Evolutionary conservation across 2,113 vertebrate genomes (phyloP), one percentile per base, ranked within the genome.

Genomic region (Plestiodon gilberti): DNA sequence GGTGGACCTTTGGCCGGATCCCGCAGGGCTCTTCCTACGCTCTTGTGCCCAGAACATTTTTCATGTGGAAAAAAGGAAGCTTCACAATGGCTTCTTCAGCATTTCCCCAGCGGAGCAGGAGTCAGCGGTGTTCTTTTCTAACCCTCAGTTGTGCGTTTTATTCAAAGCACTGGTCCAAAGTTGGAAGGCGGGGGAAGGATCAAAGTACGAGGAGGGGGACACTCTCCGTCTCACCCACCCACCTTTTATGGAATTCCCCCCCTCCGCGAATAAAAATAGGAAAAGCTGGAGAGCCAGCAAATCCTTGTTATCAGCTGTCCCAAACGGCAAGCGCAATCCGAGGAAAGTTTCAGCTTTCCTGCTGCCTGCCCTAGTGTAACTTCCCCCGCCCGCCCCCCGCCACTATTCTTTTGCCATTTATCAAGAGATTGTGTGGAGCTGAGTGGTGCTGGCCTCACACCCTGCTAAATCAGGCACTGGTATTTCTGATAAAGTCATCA

Each of bases 401-500:
- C 96, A 94, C 93, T 95, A 28, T 95, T 97, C 96, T 97, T 97
- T 96, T 95, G 94, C 95, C 97, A 98, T 98, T 98, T 98, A 98
- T 98, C 98, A 98, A 98, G 92, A 97, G 97, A 97, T 98, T 98
- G 96, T 93, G 96, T 88, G 92, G 95, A 97, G 98, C 97, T 95
- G 96, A 97, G 97, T 96, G 96, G 95, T 95, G 93, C 97, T 97
- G 96, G 97, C 98, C 98, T 98, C 98, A 96, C 98, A 96, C 97
- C 98, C 98, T 97, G 98, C 98, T 98, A 98, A 98, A 98, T 99
- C 98, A 99, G 98, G 98, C 98, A 96, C 96, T 96, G 98, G 97
- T 98, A 99, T 99, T 99, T 99, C 98, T 99, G 99, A 99, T 99
- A 99, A 99, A 99, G 98, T 97, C 98, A 98, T 98, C 98, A 98